Evolutionary conservation across 2,113 vertebrate species (phyloP).

Genomic region (Thomomys bottae): DNA sequence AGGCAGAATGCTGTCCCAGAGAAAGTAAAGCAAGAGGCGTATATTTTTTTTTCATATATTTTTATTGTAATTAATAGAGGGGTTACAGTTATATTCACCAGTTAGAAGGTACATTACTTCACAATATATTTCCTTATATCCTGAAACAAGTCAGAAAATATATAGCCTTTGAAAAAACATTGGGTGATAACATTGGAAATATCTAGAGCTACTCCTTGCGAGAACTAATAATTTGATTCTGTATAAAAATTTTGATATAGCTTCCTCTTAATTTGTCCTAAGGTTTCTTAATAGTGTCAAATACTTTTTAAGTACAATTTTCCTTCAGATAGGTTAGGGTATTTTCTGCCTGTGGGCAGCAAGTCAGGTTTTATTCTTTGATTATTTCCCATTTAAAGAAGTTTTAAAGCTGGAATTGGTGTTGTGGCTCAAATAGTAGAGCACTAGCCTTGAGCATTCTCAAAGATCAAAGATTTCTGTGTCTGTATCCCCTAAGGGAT

Average conservation of each 20-base stretch:
- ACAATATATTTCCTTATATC: slow-evolving; percentile 21
- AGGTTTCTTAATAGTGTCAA: slow-evolving; percentile 4
- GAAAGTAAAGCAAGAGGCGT: background rate
- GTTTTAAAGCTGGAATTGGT: too few relatives aligned
- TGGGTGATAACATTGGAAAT: slow-evolving; percentile 7
- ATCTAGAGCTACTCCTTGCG: background rate
- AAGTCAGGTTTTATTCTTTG: background rate
- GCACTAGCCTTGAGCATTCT: too few relatives aligned
- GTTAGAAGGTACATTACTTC: too few relatives aligned
- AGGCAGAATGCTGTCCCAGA: background rate
- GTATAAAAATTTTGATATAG: background rate
- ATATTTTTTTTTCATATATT: too few relatives aligned
- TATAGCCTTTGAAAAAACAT: background rate
- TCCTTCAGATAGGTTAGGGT: background rate
- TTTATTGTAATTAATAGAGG: too few relatives aligned
- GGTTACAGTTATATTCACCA: too few relatives aligned
- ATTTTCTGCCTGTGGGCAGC: background rate
- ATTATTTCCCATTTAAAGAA: slow-evolving; percentile 32
- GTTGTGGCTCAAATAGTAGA: too few relatives aligned
- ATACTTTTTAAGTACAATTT: background rate
- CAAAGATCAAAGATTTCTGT: too few relatives aligned
- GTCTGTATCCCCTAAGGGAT: background rate
- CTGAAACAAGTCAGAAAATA: background rate
- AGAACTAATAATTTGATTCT: background rate
- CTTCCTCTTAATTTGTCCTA: background rate